These are phyloP conservation scores for Drosophila mauritiana DNA, from an alignment of 1,140 invertebrate genomes.

Conservation along the genomic window DNA sequence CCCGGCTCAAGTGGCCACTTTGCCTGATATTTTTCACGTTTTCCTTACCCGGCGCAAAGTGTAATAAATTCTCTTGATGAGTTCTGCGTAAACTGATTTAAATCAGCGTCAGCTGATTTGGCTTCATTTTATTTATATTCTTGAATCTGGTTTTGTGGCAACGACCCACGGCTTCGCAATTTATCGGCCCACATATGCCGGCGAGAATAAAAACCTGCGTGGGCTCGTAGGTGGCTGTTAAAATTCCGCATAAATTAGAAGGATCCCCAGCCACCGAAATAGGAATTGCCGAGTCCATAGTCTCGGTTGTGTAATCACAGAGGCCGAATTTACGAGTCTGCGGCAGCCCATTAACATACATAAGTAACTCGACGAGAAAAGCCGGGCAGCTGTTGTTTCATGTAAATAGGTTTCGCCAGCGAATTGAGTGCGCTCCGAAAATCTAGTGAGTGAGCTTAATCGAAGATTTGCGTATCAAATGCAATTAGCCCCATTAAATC, in stretches of 20 bases:
- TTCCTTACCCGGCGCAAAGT: slow-evolving; percentile 19
- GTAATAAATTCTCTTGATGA: slow-evolving; percentile 67
- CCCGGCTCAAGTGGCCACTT: slow-evolving; percentile 47
- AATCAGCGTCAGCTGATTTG: slow-evolving; percentile 69
- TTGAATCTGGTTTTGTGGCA: slow-evolving; percentile 48
- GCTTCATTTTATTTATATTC: slow-evolving; percentile 61
- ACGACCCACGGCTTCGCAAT: slow-evolving; percentile 24
- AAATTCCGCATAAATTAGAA: slow-evolving; percentile 76
- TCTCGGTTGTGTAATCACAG: slow-evolving; percentile 55
- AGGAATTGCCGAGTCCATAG: slow-evolving; percentile 15
- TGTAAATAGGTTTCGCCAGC: slow-evolving; percentile 41
- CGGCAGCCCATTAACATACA: slow-evolving; percentile 45
- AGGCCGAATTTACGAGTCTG: slow-evolving; percentile 39
- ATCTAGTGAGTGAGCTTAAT: slow-evolving; percentile 48
- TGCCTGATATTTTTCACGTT: slow-evolving; percentile 42
- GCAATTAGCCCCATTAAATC: slow-evolving; percentile 76
- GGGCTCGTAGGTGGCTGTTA: slow-evolving; percentile 58
- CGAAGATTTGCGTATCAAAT: slow-evolving; percentile 75
- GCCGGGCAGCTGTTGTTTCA: slow-evolving; percentile 43
- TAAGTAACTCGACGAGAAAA: slow-evolving; percentile 40
- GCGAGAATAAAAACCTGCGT: slow-evolving; percentile 53
- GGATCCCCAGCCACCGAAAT: background rate
- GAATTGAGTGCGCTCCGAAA: slow-evolving; percentile 23
- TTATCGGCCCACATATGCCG: slow-evolving; percentile 45
- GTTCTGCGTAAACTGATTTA: slow-evolving; percentile 72